Conservation (phyloP, 2,888 invertebrate species). For the Folsomia manolachei region DNA sequence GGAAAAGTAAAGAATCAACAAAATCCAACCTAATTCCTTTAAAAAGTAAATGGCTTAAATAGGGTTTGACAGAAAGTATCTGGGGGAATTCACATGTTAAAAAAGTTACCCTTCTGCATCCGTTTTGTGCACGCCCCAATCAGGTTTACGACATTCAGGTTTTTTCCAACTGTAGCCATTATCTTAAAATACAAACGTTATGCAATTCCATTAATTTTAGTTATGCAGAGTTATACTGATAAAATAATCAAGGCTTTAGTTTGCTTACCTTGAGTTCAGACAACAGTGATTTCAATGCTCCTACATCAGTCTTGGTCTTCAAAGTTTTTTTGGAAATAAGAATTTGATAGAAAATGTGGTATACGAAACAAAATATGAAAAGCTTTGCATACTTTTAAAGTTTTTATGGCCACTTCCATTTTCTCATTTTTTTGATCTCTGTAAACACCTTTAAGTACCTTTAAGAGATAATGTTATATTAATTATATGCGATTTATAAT, state of each 20-base stretch:
- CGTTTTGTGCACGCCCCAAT: slow-evolving; percentile 39
- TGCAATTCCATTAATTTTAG: too few species aligned
- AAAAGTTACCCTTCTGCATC: slow-evolving; percentile 35
- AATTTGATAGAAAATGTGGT: too few species aligned
- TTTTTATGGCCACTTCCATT: slow-evolving; percentile 40
- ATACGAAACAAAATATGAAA: too few species aligned
- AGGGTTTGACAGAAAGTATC: slow-evolving; percentile 7
- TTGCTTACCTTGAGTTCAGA: slow-evolving; percentile 40
- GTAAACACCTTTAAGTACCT: slow-evolving; percentile 37
- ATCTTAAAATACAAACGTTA: too few species aligned
- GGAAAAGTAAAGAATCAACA: background rate
- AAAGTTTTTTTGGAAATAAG: slow-evolving; percentile 41
- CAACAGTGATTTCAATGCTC: slow-evolving; percentile 35
- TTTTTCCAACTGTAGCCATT: slow-evolving; percentile 37
- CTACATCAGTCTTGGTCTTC: slow-evolving; percentile 36
- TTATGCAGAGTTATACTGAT: too few species aligned
- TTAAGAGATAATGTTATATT: too few species aligned
- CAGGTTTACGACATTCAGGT: slow-evolving; percentile 37
- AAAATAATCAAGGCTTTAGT: too few species aligned
- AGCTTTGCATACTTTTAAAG: too few species aligned
- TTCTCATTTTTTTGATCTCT: slow-evolving; percentile 25
- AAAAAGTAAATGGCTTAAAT: background rate
- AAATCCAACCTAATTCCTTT: background rate
- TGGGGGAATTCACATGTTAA: too few species aligned
- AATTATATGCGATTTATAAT: too few species aligned